These are phyloP conservation scores for Eumeta japonica DNA, from an alignment of 1,140 invertebrate genomes.

Conservation along the genomic window DNA sequence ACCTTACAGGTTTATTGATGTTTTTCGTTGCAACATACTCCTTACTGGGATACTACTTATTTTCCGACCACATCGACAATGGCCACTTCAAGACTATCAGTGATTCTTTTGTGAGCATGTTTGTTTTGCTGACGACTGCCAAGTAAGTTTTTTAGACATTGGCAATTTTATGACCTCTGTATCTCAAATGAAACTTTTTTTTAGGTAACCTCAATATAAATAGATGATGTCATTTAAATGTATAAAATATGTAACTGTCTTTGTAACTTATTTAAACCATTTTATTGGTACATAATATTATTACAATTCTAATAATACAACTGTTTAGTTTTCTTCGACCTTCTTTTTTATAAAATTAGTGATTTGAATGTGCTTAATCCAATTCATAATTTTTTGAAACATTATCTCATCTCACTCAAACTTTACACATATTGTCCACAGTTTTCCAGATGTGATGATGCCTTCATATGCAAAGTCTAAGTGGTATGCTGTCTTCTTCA, in stretches of 20 bases:
- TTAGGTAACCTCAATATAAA: too few relatives aligned
- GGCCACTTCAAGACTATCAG: constrained; percentile 76
- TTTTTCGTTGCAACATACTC: constrained; percentile 87
- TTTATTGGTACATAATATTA: constrained; percentile 3
- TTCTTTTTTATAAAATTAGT: too few relatives aligned
- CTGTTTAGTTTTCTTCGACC: constrained; percentile 2
- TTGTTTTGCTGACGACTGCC: constrained; percentile 86
- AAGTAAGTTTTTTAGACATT: constrained; percentile 67
- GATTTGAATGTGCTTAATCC: too few relatives aligned
- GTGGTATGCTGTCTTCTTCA: constrained; percentile 85
- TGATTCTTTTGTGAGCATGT: constrained; percentile 86
- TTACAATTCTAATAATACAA: constrained; percentile 3
- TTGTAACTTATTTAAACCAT: too few relatives aligned
- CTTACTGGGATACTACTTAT: constrained; percentile 78
- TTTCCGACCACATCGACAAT: constrained; percentile 70
- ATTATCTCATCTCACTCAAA: background rate
- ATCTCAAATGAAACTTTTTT: too few relatives aligned
- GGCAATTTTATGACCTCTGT: too few relatives aligned
- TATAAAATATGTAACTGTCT: too few relatives aligned
- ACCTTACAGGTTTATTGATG: constrained; percentile 65
- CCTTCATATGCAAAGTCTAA: constrained; percentile 77
- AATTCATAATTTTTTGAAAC: too few relatives aligned
- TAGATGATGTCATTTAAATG: too few relatives aligned
- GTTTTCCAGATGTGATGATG: constrained; percentile 94
- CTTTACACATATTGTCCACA: constrained; percentile 45